Percentiles rank a stretch among this genome's conserved stretches.
Evolutionary conservation across 2,888 invertebrate genomes (phyloP).

Genomic region (Cosmia trapezina): DNA sequence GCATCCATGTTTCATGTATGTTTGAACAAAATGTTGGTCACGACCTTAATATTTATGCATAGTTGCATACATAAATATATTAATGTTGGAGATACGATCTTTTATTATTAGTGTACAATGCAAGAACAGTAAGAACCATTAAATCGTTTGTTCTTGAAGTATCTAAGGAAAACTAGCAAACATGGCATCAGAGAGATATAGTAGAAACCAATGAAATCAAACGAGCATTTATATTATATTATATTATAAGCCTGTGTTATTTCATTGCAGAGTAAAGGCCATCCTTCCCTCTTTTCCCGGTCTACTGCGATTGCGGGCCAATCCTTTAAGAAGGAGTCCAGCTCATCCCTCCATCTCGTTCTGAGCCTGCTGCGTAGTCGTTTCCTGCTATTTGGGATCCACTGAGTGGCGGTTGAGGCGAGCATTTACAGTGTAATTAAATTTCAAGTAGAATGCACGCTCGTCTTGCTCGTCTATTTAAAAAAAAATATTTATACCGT

Average conservation of each 20-base stretch:
- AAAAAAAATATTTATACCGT: too few relatives aligned
- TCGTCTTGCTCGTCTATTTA: background rate
- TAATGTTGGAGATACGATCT: slow-evolving; percentile 43
- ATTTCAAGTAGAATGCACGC: slow-evolving; percentile 4
- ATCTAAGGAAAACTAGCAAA: slow-evolving; percentile 4
- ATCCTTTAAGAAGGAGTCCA: too few relatives aligned
- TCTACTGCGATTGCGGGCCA: too few relatives aligned
- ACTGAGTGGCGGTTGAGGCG: too few relatives aligned
- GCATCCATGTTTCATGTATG: slow-evolving; percentile 30
- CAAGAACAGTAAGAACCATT: slow-evolving; percentile 30
- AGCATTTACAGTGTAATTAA: background rate
- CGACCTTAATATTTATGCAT: slow-evolving; percentile 51
- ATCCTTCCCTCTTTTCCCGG: too few relatives aligned
- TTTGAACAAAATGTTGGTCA: slow-evolving; percentile 28
- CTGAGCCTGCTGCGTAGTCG: too few relatives aligned
- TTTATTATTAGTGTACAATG: slow-evolving; percentile 41
- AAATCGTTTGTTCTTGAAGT: slow-evolving; percentile 34
- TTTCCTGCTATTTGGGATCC: too few relatives aligned
- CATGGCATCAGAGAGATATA: slow-evolving; percentile 2
- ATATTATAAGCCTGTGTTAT: too few relatives aligned
- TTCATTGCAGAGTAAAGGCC: too few relatives aligned
- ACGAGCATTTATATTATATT: background rate
- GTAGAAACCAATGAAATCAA: slow-evolving; percentile 20
- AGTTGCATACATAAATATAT: slow-evolving; percentile 46
- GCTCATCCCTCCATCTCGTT: too few relatives aligned